Percentiles rank a stretch among this genome's conserved stretches.
phyloP scores from a whole-genome alignment of 2,888 invertebrate genomes.

The Noctuana brunneofusca region DNA sequence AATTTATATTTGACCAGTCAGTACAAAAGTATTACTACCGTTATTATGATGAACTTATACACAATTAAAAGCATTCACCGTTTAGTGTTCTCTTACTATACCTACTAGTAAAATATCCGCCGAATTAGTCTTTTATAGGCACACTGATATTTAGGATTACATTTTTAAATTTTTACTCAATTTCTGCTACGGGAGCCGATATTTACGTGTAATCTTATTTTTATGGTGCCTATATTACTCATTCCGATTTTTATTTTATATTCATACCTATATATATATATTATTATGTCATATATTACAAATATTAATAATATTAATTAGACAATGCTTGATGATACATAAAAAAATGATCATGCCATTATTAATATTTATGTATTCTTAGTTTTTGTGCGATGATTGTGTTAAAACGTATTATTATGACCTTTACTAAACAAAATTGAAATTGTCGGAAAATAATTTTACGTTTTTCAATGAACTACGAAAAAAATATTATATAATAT shows the following conservation, averaged over 20 bases:
- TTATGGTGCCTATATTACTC: neutral
- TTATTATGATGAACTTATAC: slow-evolving; percentile 34
- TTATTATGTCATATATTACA: too few relatives aligned
- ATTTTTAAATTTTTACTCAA: slow-evolving; percentile 39
- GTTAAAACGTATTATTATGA: too few relatives aligned
- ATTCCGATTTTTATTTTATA: neutral
- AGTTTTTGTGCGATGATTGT: neutral
- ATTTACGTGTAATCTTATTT: slow-evolving; percentile 2
- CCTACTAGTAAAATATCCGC: slow-evolving; percentile 66
- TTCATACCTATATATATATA: too few relatives aligned
- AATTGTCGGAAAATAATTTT: too few relatives aligned
- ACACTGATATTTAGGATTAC: slow-evolving; percentile 38
- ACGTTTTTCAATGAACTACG: neutral
- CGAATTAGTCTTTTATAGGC: slow-evolving; percentile 78
- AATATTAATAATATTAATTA: too few relatives aligned
- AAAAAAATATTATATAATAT: slow-evolving; percentile 6
- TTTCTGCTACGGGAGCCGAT: slow-evolving; percentile 18
- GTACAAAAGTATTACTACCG: neutral
- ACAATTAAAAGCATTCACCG: slow-evolving; percentile 50
- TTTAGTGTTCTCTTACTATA: slow-evolving; percentile 71
- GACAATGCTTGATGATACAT: neutral
- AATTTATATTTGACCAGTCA: slow-evolving; percentile 15
- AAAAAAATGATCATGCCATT: too few relatives aligned
- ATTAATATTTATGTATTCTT: too few relatives aligned
- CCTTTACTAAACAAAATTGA: too few relatives aligned